Base-by-base conservation (phyloP, 2,888 invertebrate species). In the Periphyllus acericola region DNA sequence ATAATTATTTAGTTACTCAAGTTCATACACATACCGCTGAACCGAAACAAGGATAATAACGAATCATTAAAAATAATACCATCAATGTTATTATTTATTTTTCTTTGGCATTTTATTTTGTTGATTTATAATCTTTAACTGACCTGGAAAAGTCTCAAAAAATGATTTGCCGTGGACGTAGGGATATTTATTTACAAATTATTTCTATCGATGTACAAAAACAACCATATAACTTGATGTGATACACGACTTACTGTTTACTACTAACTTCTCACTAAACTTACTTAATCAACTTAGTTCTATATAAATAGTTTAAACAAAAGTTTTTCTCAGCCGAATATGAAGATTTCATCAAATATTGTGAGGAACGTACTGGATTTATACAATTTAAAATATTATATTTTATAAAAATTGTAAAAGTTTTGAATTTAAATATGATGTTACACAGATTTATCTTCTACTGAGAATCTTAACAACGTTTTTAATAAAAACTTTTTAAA, bases 331-430 rank as follows among this genome's bases (percentile, higher is more conserved):
- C 11, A 21, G 32, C 14, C 3, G 17, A 82, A 32, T 82, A 68
- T 29, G 80, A 80, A 68, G 81, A 82, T 82, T 68, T 21, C 3
- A 46, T 46, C 17, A 29, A 46, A 82, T 29, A 11, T 71, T 32
- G 32, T 71, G 32, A 71, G 32, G 32, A 71, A 68, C 66, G 29
- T 29, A 71, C 40, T 46, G 46, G 14, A 21, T 82, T 82, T 46
- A 46, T 46, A 71, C 34, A 71, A 82, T 71, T 82, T 46, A 46
- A 71, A 82, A n/a, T n/a, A n/a, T n/a, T 81, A 81, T 82, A 82
- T 82, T 32, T 71, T 32, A 46, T 71, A 82, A 32, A 71, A 71
- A 82, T 82, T 82, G 32, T 82, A 71, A 79, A 79, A 82, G 81
- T 82, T 82, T 82, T 82, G 32, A 21, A 71, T 82, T 71, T 82